Percentiles rank a stretch among this genome's conserved stretches.
Evolutionary conservation across 2,797 vertebrate genomes (phyloP).

Genomic region (Momotus momota): DNA sequence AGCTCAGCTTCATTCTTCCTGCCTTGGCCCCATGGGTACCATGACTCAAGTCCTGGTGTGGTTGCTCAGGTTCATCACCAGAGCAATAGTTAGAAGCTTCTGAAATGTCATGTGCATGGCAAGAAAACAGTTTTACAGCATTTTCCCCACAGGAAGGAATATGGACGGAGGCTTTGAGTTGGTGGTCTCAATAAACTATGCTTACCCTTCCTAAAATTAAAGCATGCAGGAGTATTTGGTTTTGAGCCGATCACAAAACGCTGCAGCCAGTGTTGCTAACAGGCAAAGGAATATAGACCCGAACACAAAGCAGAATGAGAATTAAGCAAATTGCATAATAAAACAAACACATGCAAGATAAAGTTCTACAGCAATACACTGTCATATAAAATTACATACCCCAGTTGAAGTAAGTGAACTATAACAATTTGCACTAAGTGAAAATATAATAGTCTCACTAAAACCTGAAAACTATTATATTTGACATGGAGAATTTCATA

Average conservation of each 20-base stretch:
- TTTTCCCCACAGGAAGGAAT: constrained; percentile 1
- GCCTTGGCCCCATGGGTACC: background rate
- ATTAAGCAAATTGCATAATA: background rate
- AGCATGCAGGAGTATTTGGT: background rate
- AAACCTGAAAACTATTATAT: background rate
- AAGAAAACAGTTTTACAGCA: constrained; percentile 32
- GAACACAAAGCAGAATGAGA: background rate
- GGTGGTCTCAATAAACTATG: constrained; percentile 3
- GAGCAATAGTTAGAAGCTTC: background rate
- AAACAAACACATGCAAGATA: background rate
- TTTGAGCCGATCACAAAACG: background rate
- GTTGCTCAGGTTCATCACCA: constrained; percentile 15
- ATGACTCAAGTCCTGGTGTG: background rate
- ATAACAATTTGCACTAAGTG: background rate
- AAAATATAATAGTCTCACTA: background rate
- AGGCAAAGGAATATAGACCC: background rate
- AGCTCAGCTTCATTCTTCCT: constrained; percentile 13
- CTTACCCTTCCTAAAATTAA: background rate
- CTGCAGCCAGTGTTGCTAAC: background rate
- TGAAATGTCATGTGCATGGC: background rate
- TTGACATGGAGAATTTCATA: background rate
- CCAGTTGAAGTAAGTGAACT: background rate
- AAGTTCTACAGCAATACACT: background rate
- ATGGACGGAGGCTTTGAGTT: background rate
- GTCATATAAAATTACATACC: background rate